A percentile compares a stretch with the other conserved stretches of the same genome.
phyloP scores from a whole-genome alignment of 1,140 invertebrate species.

The Neodiprion lecontei region DNA sequence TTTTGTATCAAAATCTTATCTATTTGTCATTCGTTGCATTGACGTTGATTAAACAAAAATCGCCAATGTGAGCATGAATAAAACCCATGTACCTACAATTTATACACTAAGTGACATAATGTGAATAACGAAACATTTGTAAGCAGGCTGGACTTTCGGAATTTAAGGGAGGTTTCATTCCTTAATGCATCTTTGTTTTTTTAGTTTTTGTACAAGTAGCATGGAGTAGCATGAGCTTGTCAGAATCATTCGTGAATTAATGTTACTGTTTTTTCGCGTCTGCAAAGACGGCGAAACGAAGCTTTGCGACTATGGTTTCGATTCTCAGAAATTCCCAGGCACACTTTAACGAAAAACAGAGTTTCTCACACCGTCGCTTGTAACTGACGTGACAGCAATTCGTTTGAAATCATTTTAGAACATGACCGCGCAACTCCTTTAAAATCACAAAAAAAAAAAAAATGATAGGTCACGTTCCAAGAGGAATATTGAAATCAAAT shows the following conservation, averaged over 20 bases:
- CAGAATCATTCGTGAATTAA: not conserved
- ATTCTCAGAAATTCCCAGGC: not conserved
- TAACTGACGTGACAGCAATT: not conserved
- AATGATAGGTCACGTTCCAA: too few relatives aligned
- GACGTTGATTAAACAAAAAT: not conserved
- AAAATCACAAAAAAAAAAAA: too few relatives aligned
- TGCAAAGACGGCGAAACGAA: not conserved
- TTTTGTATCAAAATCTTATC: not conserved
- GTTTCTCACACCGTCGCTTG: not conserved
- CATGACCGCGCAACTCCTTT: too few relatives aligned
- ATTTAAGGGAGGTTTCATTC: too few relatives aligned
- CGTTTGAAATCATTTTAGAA: too few relatives aligned
- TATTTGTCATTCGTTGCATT: not conserved
- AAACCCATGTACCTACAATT: too few relatives aligned
- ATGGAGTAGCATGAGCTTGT: not conserved
- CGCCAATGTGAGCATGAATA: too few relatives aligned
- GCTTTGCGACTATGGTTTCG: not conserved
- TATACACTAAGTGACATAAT: too few relatives aligned
- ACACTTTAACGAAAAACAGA: not conserved
- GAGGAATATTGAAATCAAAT: too few relatives aligned
- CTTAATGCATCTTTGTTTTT: not conserved
- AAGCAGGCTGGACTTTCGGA: too few relatives aligned
- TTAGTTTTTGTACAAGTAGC: not conserved
- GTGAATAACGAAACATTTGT: too few relatives aligned
- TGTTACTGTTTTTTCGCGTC: not conserved